Evolutionary conservation across 2,888 invertebrate genomes (phyloP), one percentile per base, ranked within the genome.

Genomic region (Augochlorella aurata): DNA sequence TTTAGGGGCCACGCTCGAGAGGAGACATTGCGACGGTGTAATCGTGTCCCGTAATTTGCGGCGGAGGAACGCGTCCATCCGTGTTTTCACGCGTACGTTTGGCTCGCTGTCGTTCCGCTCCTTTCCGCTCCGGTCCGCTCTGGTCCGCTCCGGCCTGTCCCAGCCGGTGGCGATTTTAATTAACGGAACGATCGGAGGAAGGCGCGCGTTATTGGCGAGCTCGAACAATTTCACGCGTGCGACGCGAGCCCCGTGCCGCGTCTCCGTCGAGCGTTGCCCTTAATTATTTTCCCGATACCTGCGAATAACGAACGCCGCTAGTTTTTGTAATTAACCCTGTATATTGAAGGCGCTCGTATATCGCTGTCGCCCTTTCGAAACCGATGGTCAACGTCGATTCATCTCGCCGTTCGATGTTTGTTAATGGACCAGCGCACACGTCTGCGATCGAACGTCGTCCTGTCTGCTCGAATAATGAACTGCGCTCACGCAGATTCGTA

Each of bases 251-350:
- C 5, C 38, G 38, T 7, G 38, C 38, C 38, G 38, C 38, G 3
- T 38, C 38, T 29, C 47, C 12, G 21, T 3, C 38, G 38, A 77
- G 49, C 54, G 14, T 1, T 16, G 79, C 24, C 47, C 29, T 24
- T 80, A 72, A 78, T 78, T 77, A 74, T 78, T 81, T 78, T 78
- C 78, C 69, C 69, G 74, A 73, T 81, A 70, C 65, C 65, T 29
- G 12, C 29, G 54, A 24, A 24, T 52, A 73, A 65, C n/a, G n/a
- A 73, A 73, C 65, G 73, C 29, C 44, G 61, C 68, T 52, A n/a
- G 77, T 69, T 65, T 50, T 72, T 52, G 45, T 58, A 81, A 78
- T 78, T 74, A 70, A 58, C 65, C 29, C 21, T 10, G 66, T 38
- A 14, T 18, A 66, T 44, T 5, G n/a, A n/a, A n/a, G 16, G 16